A percentile compares a stretch with the other conserved stretches of the same genome.
Conservation (phyloP, 1,140 invertebrate species). For the Heliconius congener region DNA sequence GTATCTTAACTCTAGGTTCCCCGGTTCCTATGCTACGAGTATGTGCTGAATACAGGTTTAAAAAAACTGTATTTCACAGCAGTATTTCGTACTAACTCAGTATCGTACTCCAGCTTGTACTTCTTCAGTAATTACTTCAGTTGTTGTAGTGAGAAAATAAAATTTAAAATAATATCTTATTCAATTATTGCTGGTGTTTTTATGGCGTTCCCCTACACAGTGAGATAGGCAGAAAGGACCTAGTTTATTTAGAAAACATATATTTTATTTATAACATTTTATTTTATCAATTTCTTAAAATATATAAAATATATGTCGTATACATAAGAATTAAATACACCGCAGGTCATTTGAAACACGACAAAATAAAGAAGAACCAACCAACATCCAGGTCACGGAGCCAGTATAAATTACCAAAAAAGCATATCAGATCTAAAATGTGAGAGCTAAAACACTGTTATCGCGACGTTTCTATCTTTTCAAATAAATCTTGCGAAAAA, state of each 20-base stretch:
- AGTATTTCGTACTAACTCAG: no score
- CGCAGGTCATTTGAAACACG: neutral
- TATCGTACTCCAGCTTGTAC: no score
- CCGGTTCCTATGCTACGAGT: no score
- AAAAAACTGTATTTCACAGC: no score
- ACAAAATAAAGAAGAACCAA: neutral
- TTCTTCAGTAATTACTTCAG: no score
- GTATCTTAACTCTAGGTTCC: no score
- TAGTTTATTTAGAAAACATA: no score
- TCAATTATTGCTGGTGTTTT: no score
- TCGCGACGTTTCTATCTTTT: slow-evolving; percentile 13
- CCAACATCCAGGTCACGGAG: slow-evolving; percentile 2
- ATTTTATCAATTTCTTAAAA: neutral
- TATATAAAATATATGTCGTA: neutral
- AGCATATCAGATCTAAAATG: slow-evolving; percentile 6
- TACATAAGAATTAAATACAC: neutral
- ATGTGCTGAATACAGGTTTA: no score
- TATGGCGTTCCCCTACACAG: no score
- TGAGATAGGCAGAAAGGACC: no score
- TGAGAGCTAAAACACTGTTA: slow-evolving; percentile 13
- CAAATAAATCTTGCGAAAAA: slow-evolving; percentile 9
- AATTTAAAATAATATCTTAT: neutral
- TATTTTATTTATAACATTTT: no score
- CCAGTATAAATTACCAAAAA: slow-evolving; percentile 12
- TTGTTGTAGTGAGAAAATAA: neutral